Evolutionary conservation across 2,888 invertebrate species (phyloP).

Genomic region (Oscheius myriophilus): DNA sequence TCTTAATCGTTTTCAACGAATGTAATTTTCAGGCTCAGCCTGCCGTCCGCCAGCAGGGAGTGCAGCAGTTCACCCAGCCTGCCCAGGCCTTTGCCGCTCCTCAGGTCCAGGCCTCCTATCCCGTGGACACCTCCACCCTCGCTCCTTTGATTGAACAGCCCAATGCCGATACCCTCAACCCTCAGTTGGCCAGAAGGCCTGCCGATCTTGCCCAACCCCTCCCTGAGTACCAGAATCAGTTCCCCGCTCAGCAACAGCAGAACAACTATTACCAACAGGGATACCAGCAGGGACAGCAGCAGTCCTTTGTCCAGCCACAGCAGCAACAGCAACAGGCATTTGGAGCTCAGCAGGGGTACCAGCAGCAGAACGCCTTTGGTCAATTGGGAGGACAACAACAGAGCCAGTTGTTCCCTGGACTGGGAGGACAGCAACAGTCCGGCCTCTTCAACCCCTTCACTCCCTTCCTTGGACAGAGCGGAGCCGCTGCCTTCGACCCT

Average conservation of each 20-base stretch:
- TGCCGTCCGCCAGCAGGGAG: background rate
- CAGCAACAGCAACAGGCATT: slow-evolving; percentile 23
- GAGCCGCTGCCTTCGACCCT: slow-evolving; percentile 20
- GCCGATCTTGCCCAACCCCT: slow-evolving; percentile 48
- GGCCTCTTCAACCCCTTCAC: slow-evolving; percentile 65
- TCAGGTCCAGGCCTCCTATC: slow-evolving; percentile 11
- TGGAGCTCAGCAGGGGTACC: slow-evolving; percentile 19
- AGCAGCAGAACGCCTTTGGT: background rate
- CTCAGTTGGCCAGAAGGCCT: slow-evolving; percentile 43
- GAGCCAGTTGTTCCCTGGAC: background rate
- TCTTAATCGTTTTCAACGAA: background rate
- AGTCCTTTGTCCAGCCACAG: slow-evolving; percentile 7
- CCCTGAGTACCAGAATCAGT: slow-evolving; percentile 42
- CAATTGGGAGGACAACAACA: background rate
- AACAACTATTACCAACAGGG: slow-evolving; percentile 8
- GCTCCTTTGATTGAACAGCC: slow-evolving; percentile 52
- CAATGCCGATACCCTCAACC: slow-evolving; percentile 35
- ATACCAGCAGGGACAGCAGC: slow-evolving; percentile 18
- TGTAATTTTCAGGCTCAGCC: slow-evolving; percentile 1
- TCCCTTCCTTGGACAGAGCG: slow-evolving; percentile 53
- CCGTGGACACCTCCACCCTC: slow-evolving; percentile 45
- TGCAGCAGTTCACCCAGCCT: no score
- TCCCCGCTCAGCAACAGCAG: slow-evolving; percentile 32
- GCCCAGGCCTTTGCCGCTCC: slow-evolving; percentile 17
- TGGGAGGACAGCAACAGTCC: slow-evolving; percentile 16